phyloP scores from a whole-genome alignment of 1,140 invertebrate species.

The Micrasema minimum region DNA sequence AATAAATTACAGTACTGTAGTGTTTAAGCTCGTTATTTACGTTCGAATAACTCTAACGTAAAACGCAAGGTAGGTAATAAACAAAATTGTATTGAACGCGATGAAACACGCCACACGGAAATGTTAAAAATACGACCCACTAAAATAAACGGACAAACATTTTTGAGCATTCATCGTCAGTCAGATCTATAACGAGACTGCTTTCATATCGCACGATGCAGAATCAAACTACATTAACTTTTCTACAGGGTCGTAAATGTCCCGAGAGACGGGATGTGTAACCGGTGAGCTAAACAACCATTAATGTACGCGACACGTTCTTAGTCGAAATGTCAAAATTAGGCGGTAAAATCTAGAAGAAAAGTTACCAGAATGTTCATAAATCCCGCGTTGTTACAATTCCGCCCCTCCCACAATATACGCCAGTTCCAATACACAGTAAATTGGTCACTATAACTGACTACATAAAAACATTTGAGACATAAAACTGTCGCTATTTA shows the following conservation, averaged over 20 bases:
- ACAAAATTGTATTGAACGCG: slow-evolving; percentile 20
- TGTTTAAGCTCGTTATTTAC: slow-evolving; percentile 2
- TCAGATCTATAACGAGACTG: slow-evolving; percentile 21
- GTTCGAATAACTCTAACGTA: slow-evolving; percentile 10
- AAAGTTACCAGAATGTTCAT: slow-evolving; percentile 3
- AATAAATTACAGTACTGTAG: slow-evolving; percentile 2
- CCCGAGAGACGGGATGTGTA: background rate
- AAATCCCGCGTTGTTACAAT: slow-evolving; percentile 29
- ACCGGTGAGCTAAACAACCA: slow-evolving; percentile 1
- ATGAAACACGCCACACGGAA: slow-evolving; percentile 22
- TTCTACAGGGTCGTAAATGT: slow-evolving; percentile 8
- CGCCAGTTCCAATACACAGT: background rate
- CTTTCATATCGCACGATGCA: slow-evolving; percentile 25
- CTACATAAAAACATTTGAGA: slow-evolving; percentile 29
- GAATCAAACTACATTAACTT: slow-evolving; percentile 27
- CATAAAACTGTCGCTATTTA: slow-evolving; percentile 34
- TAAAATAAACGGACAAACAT: slow-evolving; percentile 12
- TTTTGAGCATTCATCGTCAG: slow-evolving; percentile 16
- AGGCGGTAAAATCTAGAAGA: slow-evolving; percentile 15
- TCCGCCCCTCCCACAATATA: slow-evolving; percentile 8
- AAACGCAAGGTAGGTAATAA: slow-evolving; percentile 24
- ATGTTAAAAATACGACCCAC: slow-evolving; percentile 15
- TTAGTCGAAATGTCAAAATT: slow-evolving; percentile 16
- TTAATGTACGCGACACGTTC: slow-evolving; percentile 10
- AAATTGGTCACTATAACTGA: slow-evolving; percentile 5